Evolutionary conservation across 2,113 vertebrate species (phyloP).

Genomic region (Oxygymnocypris stewartii): DNA sequence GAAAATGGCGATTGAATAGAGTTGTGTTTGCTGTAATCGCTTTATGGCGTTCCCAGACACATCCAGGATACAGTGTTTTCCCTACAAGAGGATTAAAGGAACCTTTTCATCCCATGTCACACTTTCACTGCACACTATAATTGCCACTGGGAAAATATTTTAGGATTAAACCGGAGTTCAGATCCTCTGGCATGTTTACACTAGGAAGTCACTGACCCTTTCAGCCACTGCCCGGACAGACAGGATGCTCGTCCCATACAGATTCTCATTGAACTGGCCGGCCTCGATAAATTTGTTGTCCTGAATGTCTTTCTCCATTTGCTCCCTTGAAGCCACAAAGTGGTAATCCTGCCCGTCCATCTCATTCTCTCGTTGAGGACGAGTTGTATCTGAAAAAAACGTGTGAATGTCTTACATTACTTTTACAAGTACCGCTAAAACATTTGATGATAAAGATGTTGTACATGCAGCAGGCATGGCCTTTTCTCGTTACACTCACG

Average conservation of each 20-base stretch:
- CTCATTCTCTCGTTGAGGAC: constrained; percentile 90
- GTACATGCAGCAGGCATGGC: neutral
- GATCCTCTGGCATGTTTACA: constrained; percentile 16
- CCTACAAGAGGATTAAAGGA: constrained; percentile 73
- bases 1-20: constrained; percentile 97
- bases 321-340: constrained; percentile 91
- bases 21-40: constrained; percentile 98
- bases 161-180: neutral
- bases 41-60: constrained; percentile 99
- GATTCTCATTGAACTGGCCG: constrained; percentile 97
- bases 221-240: constrained; percentile 96
- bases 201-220: constrained; percentile 77
- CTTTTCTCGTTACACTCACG: constrained; percentile 80
- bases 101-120: neutral
- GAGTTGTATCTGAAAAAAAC: constrained; percentile 85
- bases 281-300: constrained; percentile 99
- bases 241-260: constrained; percentile 96
- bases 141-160: constrained; percentile 12
- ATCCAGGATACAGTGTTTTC: constrained; percentile 98
- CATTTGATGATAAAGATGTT: neutral
- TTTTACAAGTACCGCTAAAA: neutral
- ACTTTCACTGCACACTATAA: constrained; percentile 1
- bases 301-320: constrained; percentile 99
- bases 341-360: constrained; percentile 98
- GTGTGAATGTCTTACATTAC: neutral